These are phyloP conservation scores for Austrolebias charrua DNA, from an alignment of 2,797 vertebrate species.

Conservation along the genomic window DNA sequence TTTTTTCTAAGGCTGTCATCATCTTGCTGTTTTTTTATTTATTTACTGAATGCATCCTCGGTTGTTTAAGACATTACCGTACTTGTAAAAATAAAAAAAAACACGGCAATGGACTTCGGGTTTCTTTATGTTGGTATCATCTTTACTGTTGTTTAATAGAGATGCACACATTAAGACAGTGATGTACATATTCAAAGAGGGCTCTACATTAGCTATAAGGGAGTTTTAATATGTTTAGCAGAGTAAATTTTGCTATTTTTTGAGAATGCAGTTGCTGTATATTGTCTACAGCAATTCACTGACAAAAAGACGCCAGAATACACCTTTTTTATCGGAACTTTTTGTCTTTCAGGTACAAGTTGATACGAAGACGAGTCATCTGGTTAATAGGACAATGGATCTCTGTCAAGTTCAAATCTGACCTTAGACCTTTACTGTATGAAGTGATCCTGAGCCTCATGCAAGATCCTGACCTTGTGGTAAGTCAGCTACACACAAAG, in stretches of 20 bases:
- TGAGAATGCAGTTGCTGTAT: conserved; percentile 22
- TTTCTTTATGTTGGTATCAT: conserved; percentile 1
- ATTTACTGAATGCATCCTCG: background rate
- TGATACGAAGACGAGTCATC: conserved; percentile 92
- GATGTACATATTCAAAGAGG: background rate
- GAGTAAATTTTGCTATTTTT: conserved; percentile 1
- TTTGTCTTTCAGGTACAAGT: conserved; percentile 85
- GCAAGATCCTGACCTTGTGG: conserved; percentile 96
- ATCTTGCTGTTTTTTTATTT: background rate
- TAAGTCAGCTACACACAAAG: conserved; percentile 65
- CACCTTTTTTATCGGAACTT: too few species aligned
- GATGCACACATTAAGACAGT: background rate
- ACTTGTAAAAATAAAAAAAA: conserved; percentile 1
- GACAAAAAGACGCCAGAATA: conserved; percentile 10
- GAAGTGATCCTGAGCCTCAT: conserved; percentile 91
- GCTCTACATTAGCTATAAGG: conserved; percentile 6
- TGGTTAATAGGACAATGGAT: conserved; percentile 99
- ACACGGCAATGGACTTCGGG: background rate
- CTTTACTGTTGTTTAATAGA: background rate
- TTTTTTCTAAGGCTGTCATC: background rate
- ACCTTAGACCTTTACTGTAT: conserved; percentile 92
- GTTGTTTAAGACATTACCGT: background rate
- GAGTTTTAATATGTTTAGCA: conserved; percentile 3
- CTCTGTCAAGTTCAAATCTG: conserved; percentile 95
- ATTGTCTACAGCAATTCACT: background rate